Conservation (phyloP, 2,113 vertebrate genomes). For the Pogona vitticeps region DNA sequence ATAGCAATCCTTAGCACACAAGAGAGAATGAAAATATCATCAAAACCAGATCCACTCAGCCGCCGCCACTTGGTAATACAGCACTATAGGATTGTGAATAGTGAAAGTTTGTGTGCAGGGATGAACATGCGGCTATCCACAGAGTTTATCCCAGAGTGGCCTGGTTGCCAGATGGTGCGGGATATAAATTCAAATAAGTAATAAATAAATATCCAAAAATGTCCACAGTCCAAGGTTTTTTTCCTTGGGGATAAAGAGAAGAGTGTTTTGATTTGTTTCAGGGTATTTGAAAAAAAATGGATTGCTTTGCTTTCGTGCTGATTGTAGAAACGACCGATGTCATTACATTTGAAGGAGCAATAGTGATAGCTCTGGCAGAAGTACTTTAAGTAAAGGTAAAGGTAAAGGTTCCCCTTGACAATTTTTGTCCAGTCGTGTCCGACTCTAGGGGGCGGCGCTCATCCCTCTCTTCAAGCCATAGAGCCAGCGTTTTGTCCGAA, state of each 20-base stretch:
- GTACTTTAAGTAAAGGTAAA: too few relatives aligned
- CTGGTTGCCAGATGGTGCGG: too few relatives aligned
- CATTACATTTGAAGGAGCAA: background rate
- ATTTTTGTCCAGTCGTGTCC: too few relatives aligned
- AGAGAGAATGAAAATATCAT: rapidly evolving
- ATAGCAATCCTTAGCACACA: conserved; percentile 14
- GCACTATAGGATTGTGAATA: background rate
- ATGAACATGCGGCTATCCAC: too few relatives aligned
- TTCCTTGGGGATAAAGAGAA: background rate
- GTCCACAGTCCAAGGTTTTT: background rate
- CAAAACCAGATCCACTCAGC: background rate
- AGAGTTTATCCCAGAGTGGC: too few relatives aligned
- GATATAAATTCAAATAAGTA: too few relatives aligned
- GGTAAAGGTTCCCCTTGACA: too few relatives aligned
- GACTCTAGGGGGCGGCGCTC: too few relatives aligned
- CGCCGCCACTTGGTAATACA: conserved; percentile 34
- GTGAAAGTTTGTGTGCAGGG: background rate
- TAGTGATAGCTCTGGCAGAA: background rate
- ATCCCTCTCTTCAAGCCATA: too few relatives aligned
- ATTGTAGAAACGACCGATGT: background rate
- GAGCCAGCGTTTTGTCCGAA: too few relatives aligned
- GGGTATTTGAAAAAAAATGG: background rate
- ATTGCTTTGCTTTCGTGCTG: background rate
- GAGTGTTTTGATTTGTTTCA: background rate
- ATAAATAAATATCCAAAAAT: too few relatives aligned